These are phyloP conservation scores for Nasonia vitripennis DNA, from an alignment of 1,140 invertebrate species.

Conservation along the genomic window DNA sequence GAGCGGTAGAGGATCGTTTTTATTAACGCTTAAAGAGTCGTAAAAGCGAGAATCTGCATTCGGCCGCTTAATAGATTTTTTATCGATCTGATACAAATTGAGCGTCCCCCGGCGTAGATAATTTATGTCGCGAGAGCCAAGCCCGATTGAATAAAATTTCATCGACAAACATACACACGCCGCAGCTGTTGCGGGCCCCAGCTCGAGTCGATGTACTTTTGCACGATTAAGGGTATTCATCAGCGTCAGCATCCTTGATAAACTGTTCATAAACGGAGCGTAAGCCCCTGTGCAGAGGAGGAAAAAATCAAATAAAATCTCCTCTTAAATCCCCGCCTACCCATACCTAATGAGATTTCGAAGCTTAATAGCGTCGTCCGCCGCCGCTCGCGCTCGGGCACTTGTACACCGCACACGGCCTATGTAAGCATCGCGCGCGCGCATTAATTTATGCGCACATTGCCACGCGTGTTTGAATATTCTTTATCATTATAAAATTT, in stretches of 20 bases:
- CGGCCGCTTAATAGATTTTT: slow-evolving; percentile 28
- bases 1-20: not conserved
- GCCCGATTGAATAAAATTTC: slow-evolving; percentile 36
- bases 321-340: slow-evolving; percentile 30
- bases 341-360: slow-evolving; percentile 48
- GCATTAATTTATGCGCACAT: slow-evolving; percentile 30
- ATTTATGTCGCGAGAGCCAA: slow-evolving; percentile 19
- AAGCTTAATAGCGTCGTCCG: slow-evolving; percentile 5
- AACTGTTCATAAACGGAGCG: slow-evolving; percentile 39
- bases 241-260: slow-evolving; percentile 39
- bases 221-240: slow-evolving; percentile 45
- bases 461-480: slow-evolving; percentile 36
- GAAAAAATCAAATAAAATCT: slow-evolving; percentile 32
- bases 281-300: not conserved
- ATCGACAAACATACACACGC: slow-evolving; percentile 22
- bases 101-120: slow-evolving; percentile 11
- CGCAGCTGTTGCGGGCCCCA: slow-evolving; percentile 16
- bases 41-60: slow-evolving; percentile 11
- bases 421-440: slow-evolving; percentile 2
- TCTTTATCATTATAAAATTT: slow-evolving; percentile 48
- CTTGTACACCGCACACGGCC: not conserved
- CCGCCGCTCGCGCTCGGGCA: not conserved
- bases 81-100: slow-evolving; percentile 41
- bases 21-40: not conserved
- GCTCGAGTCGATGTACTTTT: slow-evolving; percentile 7